Conservation (phyloP, 2,888 invertebrate genomes). For the Drosophila stalkeri region DNA sequence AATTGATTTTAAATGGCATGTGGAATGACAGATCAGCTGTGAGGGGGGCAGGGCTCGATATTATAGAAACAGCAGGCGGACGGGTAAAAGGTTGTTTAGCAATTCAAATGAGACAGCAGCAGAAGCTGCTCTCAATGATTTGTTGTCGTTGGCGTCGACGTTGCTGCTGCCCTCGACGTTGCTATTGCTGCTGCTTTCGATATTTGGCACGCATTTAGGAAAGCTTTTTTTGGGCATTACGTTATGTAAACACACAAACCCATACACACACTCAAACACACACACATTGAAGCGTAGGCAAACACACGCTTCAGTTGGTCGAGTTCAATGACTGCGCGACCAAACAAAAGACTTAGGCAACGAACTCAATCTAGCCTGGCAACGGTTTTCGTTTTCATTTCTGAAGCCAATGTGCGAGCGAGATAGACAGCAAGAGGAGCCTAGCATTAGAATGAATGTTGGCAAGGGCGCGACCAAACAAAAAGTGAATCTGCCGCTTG, state of each 20-base stretch:
- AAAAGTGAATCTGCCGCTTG: constrained; percentile 82
- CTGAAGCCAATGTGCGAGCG: constrained; percentile 36
- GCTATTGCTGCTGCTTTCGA: constrained; percentile 21
- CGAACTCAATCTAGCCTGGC: constrained; percentile 69
- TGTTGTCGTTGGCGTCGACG: constrained; percentile 6
- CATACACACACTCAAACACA: constrained; percentile 2
- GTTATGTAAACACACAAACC: constrained; percentile 40
- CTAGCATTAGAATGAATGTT: constrained; percentile 57
- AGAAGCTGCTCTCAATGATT: constrained; percentile 31
- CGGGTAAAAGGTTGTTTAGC: constrained; percentile 44
- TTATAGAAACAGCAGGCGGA: constrained; percentile 43
- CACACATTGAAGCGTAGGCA: constrained; percentile 2
- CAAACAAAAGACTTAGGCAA: constrained; percentile 79
- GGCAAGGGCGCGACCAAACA: constrained; percentile 60
- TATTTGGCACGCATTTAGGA: constrained; percentile 55
- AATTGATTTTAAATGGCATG: constrained; percentile 52
- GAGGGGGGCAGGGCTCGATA: constrained; percentile 12
- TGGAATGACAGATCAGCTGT: constrained; percentile 26
- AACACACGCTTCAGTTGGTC: constrained; percentile 9
- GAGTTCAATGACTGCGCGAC: constrained; percentile 65
- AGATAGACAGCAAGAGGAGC: constrained; percentile 25
- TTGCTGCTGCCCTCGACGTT: not conserved
- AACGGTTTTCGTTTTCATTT: constrained; percentile 83
- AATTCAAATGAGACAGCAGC: constrained; percentile 61
- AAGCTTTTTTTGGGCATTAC: constrained; percentile 28